Evolutionary conservation across 2,113 vertebrate species (phyloP), one percentile per base, ranked within the genome.

Genomic region (Excalfactoria chinensis): DNA sequence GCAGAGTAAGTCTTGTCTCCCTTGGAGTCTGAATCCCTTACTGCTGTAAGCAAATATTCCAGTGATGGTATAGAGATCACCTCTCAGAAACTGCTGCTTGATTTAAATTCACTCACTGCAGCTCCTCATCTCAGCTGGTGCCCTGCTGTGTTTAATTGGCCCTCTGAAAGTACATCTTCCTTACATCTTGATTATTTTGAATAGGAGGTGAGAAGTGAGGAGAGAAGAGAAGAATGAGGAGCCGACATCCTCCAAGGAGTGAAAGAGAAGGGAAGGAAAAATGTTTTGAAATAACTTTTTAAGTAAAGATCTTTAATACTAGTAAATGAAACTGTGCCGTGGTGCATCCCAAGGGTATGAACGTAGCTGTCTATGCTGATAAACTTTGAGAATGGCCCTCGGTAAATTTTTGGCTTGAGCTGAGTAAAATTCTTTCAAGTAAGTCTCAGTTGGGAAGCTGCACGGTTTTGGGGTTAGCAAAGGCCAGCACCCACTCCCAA

Each of bases 91-190:
- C 41, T 55, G 72, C 89, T 90, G 89, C 78, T 90, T 95, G 81
- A 93, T 96, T 97, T 95, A 94, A 94, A 97, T 95, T 94, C 94
- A 84, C 21, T 90, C 40, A 76, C 44, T 86, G 86, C 69, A 88
- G 77, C 66, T 92, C 55, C 44, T 87, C 86, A 75, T 90, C 69
- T 91, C 78, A 85, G 71, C 78, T 92, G 84, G 46, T 82, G 51
- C 78, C 91, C 90, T 85, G 91, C 92, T 95, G 93, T 73, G 88
- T 76, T 94, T 96, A 96, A 97, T 82, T 96, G 75, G 66, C 63
- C 67, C 75, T 93, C 86, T 92, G 46, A 84, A 94, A 89, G 64
- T 43, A 63, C 66, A 44, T 90, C 86, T 93, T 84, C 77, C 67
- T 94, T 90, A 83, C 86, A 80, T 56, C 93, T 77, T 92, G 93